Evolutionary conservation across 2,888 invertebrate genomes (phyloP), one percentile per base, ranked within the genome.

Genomic region (Silvanus unidentatus): DNA sequence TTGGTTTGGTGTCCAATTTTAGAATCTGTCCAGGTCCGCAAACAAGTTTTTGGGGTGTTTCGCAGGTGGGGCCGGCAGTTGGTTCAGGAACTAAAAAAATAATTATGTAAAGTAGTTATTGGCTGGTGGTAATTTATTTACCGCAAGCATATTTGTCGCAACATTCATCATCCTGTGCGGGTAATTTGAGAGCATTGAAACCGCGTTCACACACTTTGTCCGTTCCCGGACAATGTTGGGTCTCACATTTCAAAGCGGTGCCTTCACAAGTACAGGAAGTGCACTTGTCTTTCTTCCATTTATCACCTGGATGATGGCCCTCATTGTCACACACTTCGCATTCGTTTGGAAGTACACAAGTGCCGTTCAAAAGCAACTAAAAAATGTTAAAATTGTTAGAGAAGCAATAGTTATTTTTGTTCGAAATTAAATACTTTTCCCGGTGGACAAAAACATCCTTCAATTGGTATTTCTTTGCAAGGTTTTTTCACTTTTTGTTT

Each of bases 371-470:
- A 8, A 57, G 46, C 37, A 53, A 44, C 50, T 52, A 35, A 38
- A 50, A 43, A 28, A 28, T 36, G 10, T n/a, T 41, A 3, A 15
- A 16, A 37, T 29, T n/a, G n/a, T 9, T 27, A 36, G 14, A 9
- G 8, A 34, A 16, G n/a, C 9, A 14, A 28, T 37, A 9, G n/a
- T n/a, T n/a, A 32, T 9, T 13, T 11, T 39, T 28, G 14, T 16
- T 29, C 29, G 16, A 22, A 50, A 39, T 49, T 50, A n/a, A n/a
- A 47, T 57, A 85, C 84, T 69, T 82, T 78, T 47, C 84, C 86
- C 40, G 78, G 71, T 0, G 90, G 86, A 71, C 94, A 94, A 77
- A 85, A 88, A 69, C 94, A 94, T 1, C 91, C 92, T 62, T 91
- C 92, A 0, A 77, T 76, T 0, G 68, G 63, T n/a, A 58, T 49